Percentiles rank a stretch among this genome's conserved stretches.
phyloP scores from a whole-genome alignment of 2,113 vertebrate species.

The Rhineura floridana region DNA sequence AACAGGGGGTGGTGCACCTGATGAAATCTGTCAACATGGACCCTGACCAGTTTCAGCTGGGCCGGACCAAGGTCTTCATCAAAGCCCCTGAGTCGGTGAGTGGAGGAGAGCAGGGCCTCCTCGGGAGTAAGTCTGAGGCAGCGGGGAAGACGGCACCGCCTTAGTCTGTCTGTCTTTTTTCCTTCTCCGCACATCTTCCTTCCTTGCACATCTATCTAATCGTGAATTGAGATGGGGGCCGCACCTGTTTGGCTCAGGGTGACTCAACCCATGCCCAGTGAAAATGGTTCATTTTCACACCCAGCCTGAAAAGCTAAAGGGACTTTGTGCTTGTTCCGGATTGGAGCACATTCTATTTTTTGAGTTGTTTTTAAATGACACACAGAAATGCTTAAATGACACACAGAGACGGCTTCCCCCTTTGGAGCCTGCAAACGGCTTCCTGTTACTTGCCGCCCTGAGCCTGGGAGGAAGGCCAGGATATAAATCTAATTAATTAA shows the following conservation, averaged over 20 bases:
- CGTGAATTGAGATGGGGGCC: no score
- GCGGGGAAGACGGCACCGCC: no score
- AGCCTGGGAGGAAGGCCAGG: background rate
- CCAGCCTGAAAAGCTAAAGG: background rate
- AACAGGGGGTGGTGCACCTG: slow-evolving; percentile 81
- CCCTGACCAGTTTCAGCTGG: slow-evolving; percentile 84
- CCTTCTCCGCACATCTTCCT: fast-evolving
- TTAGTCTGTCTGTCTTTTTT: no score
- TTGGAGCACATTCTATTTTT: background rate
- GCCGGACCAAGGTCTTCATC: slow-evolving; percentile 83
- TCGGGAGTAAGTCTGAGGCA: no score
- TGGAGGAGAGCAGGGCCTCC: fast-evolving
- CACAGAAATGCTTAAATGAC: background rate
- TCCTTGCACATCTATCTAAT: no score
- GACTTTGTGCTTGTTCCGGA: background rate
- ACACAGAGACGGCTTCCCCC: background rate
- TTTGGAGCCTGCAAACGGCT: background rate
- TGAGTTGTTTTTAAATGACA: background rate
- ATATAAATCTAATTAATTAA: no score
- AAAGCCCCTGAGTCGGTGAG: slow-evolving; percentile 86
- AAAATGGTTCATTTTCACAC: background rate
- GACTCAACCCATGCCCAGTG: background rate
- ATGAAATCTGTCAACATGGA: slow-evolving; percentile 84
- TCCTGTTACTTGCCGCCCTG: background rate
- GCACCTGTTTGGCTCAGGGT: no score